A percentile compares a stretch with the other conserved stretches of the same genome.
phyloP scores from a whole-genome alignment of 2,888 invertebrate species.

The Heteromyza rotundicornis region DNA sequence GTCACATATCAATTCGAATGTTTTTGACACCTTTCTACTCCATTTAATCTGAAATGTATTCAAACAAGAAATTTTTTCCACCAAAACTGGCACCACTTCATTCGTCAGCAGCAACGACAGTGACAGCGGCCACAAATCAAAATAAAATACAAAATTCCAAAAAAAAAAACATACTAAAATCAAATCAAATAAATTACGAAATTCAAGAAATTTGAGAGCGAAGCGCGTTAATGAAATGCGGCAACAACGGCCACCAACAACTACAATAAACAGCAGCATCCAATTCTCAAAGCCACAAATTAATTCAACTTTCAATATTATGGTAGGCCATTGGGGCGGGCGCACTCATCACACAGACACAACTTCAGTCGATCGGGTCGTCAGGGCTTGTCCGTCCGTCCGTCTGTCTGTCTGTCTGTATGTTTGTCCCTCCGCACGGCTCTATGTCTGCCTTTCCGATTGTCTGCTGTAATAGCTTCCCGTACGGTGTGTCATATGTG shows the following conservation, averaged over 20 bases:
- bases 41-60: no score
- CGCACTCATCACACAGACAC: neutral
- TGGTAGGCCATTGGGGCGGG: neutral
- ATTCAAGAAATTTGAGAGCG: neutral
- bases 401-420: neutral
- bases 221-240: neutral
- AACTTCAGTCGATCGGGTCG: neutral
- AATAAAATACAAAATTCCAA: no score
- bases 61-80: no score
- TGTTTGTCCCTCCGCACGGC: neutral
- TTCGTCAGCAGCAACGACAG: no score
- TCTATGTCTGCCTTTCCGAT: neutral
- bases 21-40: no score
- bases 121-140: no score
- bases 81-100: no score
- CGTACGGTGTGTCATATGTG: neutral
- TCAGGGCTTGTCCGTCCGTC: constrained; percentile 11
- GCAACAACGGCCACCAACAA: neutral
- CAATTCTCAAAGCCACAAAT: neutral
- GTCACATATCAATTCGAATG: no score
- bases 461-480: no score
- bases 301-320: neutral
- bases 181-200: no score
- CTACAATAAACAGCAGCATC: neutral
- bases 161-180: no score